Percentiles rank a stretch among this genome's conserved stretches.
Conservation (phyloP, 2,888 invertebrate species). For the Chalcis sispes region DNA sequence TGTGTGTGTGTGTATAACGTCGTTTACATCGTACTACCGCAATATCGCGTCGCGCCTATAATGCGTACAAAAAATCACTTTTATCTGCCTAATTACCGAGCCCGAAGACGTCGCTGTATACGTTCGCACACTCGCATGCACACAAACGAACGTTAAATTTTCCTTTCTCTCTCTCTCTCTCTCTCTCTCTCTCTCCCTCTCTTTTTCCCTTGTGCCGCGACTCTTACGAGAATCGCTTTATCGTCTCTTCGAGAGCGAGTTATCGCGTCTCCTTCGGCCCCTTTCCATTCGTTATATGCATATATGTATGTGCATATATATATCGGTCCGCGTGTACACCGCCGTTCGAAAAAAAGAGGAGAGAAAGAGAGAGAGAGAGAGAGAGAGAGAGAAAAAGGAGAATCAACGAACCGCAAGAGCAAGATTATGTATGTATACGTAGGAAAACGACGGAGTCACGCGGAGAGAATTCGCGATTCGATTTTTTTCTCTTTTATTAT, state of each 20-base stretch:
- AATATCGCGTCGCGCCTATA: slow-evolving; percentile 1
- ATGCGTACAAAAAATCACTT: slow-evolving; percentile 28
- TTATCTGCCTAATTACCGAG: slow-evolving; percentile 52
- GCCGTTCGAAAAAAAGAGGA: too few relatives aligned
- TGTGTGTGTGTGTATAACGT: not conserved
- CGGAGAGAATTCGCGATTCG: too few relatives aligned
- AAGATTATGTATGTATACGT: too few relatives aligned
- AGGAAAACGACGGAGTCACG: too few relatives aligned
- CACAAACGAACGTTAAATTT: not conserved
- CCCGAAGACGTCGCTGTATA: not conserved
- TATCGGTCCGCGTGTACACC: not conserved
- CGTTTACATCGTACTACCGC: too few relatives aligned
- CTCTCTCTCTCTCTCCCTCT: too few relatives aligned
- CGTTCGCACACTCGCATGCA: not conserved
- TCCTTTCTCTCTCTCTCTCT: not conserved
- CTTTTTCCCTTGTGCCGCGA: not conserved
- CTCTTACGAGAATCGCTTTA: slow-evolving; percentile 12
- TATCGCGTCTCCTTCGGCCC: not conserved
- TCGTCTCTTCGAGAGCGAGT: not conserved
- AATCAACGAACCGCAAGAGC: too few relatives aligned
- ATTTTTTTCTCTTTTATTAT: too few relatives aligned
- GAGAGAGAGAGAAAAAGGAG: too few relatives aligned
- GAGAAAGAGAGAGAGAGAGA: too few relatives aligned
- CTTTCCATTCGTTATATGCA: not conserved
- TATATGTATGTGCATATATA: not conserved